Conservation (phyloP, 2,888 invertebrate species). For the Lasioglossum oenotherae region DNA sequence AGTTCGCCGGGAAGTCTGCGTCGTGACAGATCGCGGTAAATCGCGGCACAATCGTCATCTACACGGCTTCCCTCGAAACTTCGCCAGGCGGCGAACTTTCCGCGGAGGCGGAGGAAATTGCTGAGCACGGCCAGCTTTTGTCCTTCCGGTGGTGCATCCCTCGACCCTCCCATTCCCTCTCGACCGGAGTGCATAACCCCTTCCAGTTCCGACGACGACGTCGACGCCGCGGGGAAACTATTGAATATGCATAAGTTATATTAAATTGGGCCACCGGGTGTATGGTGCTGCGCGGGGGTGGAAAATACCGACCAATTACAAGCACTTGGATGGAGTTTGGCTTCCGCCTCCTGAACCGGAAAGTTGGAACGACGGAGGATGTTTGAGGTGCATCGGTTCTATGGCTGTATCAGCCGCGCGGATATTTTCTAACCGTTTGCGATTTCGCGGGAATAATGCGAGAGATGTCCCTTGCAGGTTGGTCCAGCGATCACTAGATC, state of each 20-base stretch:
- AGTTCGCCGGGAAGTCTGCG: constrained; percentile 40
- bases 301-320: constrained; percentile 71
- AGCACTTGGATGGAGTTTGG: constrained; percentile 66
- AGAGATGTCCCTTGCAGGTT: not conserved
- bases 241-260: constrained; percentile 82
- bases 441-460: not conserved
- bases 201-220: constrained; percentile 46
- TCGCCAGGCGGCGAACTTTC: constrained; percentile 67
- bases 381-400: constrained; percentile 21
- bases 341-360: constrained; percentile 42
- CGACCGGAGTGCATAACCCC: constrained; percentile 47
- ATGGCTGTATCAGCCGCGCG: not conserved
- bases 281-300: constrained; percentile 47
- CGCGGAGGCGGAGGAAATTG: constrained; percentile 69
- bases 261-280: constrained; percentile 79
- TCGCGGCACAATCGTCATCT: constrained; percentile 77
- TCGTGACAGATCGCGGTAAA: constrained; percentile 69
- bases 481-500: not conserved
- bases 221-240: constrained; percentile 66
- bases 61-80: constrained; percentile 67
- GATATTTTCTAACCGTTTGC: constrained; percentile 11
- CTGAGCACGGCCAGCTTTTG: constrained; percentile 76
- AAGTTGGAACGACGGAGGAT: constrained; percentile 33
- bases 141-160: constrained; percentile 66
- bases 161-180: constrained; percentile 15